Evolutionary conservation across 2,888 invertebrate genomes (phyloP), one percentile per base, ranked within the genome.

Genomic region (Tholera decimalis): DNA sequence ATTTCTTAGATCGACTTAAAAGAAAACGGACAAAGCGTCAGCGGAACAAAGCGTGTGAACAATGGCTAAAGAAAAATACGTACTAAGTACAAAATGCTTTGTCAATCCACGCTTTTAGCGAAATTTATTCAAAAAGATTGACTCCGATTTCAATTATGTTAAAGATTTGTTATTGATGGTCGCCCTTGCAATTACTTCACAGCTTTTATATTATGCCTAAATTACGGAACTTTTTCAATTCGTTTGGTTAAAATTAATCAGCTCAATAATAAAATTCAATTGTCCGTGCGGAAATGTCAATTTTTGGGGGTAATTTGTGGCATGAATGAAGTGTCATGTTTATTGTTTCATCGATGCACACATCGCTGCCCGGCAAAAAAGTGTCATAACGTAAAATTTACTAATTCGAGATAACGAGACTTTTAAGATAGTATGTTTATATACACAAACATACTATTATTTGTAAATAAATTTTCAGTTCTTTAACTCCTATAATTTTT

Each of bases 11-110:
- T 75, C 75, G 80, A 83, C 83, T 83, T 83, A 78, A 88, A 88
- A 87, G 84, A 84, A 86, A 80, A 72, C 65, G 83, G 83, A 89
- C 88, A 91, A 90, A 85, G 85, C 82, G 50, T 72, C 58, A 54
- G 56, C 74, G 69, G 73, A 78, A 88, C 85, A 88, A 89, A 87
- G 83, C 82, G 77, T 80, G 79, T 77, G 82, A 88, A 89, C 87
- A 89, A 89, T 85, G 78, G 85, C 83, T 77, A 61, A 73, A 83
- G 86, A 84, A 87, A 87, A 85, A 79, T 83, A 84, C 72, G 81
- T 76, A 75, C 66, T 73, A 72, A 83, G 74, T 78, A 82, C 76
- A 79, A 79, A 84, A 82, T 70, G 63, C 81, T 85, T 84, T 81
- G 78, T 81, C 75, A 79, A 80, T 80, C 76, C 75, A 71, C 62